Evolutionary conservation across 1,140 invertebrate species (phyloP), one percentile per base, ranked within the genome.

Genomic region (Plodia interpunctella): DNA sequence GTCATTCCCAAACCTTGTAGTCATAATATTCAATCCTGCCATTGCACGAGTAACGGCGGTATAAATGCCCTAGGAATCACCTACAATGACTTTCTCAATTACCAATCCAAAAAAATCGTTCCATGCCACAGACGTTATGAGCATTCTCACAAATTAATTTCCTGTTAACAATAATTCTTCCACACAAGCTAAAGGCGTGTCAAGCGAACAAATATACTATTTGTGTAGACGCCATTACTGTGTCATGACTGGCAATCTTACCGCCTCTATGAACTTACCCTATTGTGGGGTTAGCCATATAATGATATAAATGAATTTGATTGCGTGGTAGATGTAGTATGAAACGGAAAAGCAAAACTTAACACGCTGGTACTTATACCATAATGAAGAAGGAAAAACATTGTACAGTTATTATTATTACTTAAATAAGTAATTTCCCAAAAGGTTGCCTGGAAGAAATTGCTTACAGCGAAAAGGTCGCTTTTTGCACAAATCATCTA

Each of bases 221-320:
- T 35, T 35, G 32, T 35, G 32, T 35, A 9, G 32, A 11, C 32
- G 32, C 32, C 32, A 35, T 35, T 35, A 11, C 2, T 3, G 32
- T 35, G 32, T 35, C 32, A 35, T 35, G 32, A 35, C 32, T 35
- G 32, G 32, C 32, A 35, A 35, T 35, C 32, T 35, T 35, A 35
- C 32, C 8, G 32, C 32, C 13, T 35, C 10, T 35, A 35, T 35
- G 8, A 35, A 11, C 32, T 35, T 10, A 3, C 32, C 32, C 1
- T 11, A 5, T 35, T 13, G 32, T 9, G 32, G 8, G 2, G 32
- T 35, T 35, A 35, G 32, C 10, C 1, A 25, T 25, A 35, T 35
- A 35, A 35, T 35, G 32, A 35, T 11, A 35, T 2, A 35, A 35
- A 35, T 35, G 32, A 35, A 35, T 35, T 35, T 35, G 9, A 35